These are phyloP conservation scores for Aradophagus sp. DNA, from an alignment of 1,140 invertebrate genomes.

Conservation along the genomic window DNA sequence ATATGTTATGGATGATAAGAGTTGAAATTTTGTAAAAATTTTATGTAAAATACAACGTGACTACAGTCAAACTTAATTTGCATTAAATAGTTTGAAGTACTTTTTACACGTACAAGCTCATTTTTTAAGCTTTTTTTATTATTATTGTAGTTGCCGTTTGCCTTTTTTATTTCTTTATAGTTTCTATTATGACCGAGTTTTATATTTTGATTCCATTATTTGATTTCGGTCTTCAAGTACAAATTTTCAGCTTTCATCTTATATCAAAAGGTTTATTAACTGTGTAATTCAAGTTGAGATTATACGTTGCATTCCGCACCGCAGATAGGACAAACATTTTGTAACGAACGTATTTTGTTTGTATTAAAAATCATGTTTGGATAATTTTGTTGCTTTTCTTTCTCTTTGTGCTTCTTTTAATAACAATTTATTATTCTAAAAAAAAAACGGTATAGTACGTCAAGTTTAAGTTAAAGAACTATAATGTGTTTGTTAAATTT, in stretches of 20 bases:
- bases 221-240: conserved; percentile 24
- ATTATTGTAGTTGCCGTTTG: no score
- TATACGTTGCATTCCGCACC: conserved; percentile 48
- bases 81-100: conserved; percentile 42
- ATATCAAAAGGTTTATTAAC: conserved; percentile 26
- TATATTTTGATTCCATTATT: conserved; percentile 6
- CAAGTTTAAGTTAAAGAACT: no score
- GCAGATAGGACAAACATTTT: conserved; percentile 36
- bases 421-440: no score
- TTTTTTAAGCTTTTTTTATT: no score
- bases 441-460: no score
- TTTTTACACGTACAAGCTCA: conserved; percentile 14
- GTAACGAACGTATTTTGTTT: conserved; percentile 48
- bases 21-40: conserved; percentile 56
- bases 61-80: conserved; percentile 49
- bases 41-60: conserved; percentile 55
- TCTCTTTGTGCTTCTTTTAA: no score
- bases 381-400: conserved; percentile 30
- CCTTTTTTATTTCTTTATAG: not conserved
- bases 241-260: conserved; percentile 46
- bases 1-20: conserved; percentile 55
- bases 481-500: no score
- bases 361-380: conserved; percentile 45
- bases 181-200: not conserved
- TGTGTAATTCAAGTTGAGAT: conserved; percentile 48